These are phyloP conservation scores for Balanococcus diminutus DNA, from an alignment of 2,888 invertebrate species.

Conservation along the genomic window DNA sequence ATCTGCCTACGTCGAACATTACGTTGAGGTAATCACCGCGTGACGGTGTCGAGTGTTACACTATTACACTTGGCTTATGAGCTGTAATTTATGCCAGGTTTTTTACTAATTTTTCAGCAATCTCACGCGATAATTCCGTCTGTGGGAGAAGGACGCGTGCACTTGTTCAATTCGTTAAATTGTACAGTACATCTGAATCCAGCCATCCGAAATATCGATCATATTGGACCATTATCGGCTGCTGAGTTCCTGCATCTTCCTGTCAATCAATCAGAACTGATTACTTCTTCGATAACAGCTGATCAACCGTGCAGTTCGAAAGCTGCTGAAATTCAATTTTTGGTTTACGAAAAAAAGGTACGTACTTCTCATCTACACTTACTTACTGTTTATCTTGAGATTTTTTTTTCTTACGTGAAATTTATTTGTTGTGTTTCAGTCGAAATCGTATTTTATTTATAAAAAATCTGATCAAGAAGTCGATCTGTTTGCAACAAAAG, in stretches of 20 bases:
- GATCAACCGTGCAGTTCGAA: conserved; percentile 30
- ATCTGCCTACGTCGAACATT: conserved; percentile 71
- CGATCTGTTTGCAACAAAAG: not conserved
- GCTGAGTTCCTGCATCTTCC: conserved; percentile 35
- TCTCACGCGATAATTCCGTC: conserved; percentile 58
- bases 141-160: conserved; percentile 58
- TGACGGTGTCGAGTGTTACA: not conserved
- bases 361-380: not conserved
- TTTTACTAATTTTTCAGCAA: conserved; percentile 57
- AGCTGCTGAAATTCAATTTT: conserved; percentile 36
- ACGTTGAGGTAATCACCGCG: conserved; percentile 61
- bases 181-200: conserved; percentile 55
- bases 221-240: conserved; percentile 39
- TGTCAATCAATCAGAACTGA: not conserved
- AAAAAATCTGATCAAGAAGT: conserved; percentile 5
- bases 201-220: not conserved
- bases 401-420: not conserved
- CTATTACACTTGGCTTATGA: not conserved
- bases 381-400: not conserved
- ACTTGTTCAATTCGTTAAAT: conserved; percentile 59
- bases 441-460: conserved; percentile 54
- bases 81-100: not conserved
- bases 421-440: conserved; percentile 36
- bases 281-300: not conserved
- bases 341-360: not conserved